Base-by-base conservation (phyloP, 2,113 vertebrate genomes). In the Lampris incognitus region DNA sequence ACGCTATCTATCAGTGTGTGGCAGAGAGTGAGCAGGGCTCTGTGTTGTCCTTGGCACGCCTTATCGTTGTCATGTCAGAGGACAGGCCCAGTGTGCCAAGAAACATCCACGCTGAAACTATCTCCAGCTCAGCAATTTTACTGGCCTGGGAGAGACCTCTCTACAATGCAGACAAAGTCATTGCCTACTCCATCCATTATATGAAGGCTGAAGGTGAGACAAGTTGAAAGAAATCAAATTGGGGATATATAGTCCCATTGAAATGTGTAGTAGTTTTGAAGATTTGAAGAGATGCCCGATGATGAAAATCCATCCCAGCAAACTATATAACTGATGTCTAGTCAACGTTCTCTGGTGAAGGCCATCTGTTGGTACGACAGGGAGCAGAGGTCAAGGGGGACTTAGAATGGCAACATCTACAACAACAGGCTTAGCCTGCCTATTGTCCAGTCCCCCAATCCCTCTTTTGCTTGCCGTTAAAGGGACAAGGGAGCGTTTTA, bases 181-280 rank as follows among this genome's bases (percentile, higher is more conserved):
- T 99, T 4, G 98, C 98, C 9, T 99, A 99, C 90, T 99, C 98
- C 0, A 95, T 99, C 72, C 98, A 99, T 88, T 99, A 99, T 90
- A 99, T 97, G 96, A 98, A 98, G 79, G 96, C 97, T 58, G 97
- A 99, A 97, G 98, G 98, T 98, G 85, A 93, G 92, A 55, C 13
- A 46, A 57, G 69, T 63, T 72, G 11, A n/a, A 7, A 49, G 7
- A 24, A 24, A 24, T 24, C 24, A 24, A 24, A 24, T 24, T 24
- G 24, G 24, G 24, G 24, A 24, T 24, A 24, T 24, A 24, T 24
- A 24, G 24, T 24, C 24, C 24, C 24, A 24, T 24, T 24, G 24
- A 24, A 24, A 24, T 24, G 24, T 58, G 41, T 39, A 5, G 5
- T 4, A 63, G 3, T 13, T 42, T 56, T 52, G 6, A 74, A 69